A percentile compares a stretch with the other conserved stretches of the same genome.
phyloP scores from a whole-genome alignment of 1,140 invertebrate genomes.

The Saxidomus purpurata region DNA sequence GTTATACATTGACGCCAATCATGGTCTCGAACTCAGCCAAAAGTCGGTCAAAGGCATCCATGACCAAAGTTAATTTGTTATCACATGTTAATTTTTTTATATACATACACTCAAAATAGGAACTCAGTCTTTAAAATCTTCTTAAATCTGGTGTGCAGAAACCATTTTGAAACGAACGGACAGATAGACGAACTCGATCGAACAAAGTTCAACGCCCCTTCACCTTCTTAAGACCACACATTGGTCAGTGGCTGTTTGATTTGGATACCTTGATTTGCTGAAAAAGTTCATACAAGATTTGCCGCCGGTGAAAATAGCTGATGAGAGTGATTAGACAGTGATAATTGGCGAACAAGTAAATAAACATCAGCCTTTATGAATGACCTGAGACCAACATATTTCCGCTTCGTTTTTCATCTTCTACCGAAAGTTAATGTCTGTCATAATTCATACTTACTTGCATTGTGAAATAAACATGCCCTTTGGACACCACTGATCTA shows the following conservation, averaged over 20 bases:
- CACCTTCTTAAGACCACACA: too few species aligned
- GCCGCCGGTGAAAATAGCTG: background rate
- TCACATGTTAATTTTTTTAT: too few species aligned
- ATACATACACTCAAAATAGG: too few species aligned
- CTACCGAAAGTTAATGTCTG: conserved; percentile 44
- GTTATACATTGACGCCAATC: too few species aligned
- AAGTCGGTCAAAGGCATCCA: too few species aligned
- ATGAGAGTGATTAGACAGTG: conserved; percentile 18
- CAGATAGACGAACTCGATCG: too few species aligned
- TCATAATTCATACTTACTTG: conserved; percentile 22
- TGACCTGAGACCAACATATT: conserved; percentile 17
- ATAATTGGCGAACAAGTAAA: conserved; percentile 46
- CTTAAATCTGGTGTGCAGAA: too few species aligned
- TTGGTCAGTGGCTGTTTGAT: background rate
- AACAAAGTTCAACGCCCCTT: too few species aligned
- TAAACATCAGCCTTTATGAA: conserved; percentile 23
- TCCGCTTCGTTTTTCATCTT: conserved; percentile 35
- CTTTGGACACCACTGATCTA: conserved; percentile 35
- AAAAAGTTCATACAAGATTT: conserved; percentile 30
- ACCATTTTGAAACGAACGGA: too few species aligned
- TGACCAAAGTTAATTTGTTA: too few species aligned
- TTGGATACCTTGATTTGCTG: background rate
- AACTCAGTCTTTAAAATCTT: too few species aligned
- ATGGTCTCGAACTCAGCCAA: too few species aligned
- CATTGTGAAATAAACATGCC: conserved; percentile 33